phyloP scores from a whole-genome alignment of 2,113 vertebrate species.

The Micromys minutus region DNA sequence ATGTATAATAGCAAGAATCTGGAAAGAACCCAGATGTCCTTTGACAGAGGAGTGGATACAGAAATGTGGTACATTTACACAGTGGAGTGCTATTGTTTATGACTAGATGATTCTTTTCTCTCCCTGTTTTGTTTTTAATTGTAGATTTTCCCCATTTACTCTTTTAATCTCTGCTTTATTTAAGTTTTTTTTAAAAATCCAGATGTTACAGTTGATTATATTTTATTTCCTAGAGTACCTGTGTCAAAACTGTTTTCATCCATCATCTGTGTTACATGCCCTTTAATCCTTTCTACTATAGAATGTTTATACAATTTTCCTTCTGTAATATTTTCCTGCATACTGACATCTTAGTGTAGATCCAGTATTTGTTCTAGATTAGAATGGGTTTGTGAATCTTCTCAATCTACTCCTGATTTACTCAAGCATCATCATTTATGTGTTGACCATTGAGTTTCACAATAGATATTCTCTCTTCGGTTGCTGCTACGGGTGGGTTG shows the following conservation, averaged over 20 bases:
- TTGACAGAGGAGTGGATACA: too few species aligned
- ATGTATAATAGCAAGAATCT: too few species aligned
- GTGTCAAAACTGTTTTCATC: constrained; percentile 48
- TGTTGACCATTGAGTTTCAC: constrained; percentile 16
- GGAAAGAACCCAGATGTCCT: too few species aligned
- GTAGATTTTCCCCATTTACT: constrained; percentile 36
- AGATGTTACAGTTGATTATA: constrained; percentile 25
- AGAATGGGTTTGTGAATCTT: neutral
- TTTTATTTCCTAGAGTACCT: constrained; percentile 48
- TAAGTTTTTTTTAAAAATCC: constrained; percentile 53
- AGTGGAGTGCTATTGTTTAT: constrained; percentile 20
- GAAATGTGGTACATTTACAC: too few species aligned
- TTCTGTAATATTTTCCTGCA: constrained; percentile 11
- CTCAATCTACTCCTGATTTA: neutral
- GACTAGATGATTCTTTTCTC: constrained; percentile 18
- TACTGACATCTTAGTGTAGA: neutral
- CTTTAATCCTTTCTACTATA: constrained; percentile 24
- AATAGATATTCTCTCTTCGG: neutral
- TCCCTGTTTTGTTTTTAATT: neutral
- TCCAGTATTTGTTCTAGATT: constrained; percentile 4
- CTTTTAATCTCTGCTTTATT: constrained; percentile 17
- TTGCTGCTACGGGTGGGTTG: neutral
- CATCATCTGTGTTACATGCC: constrained; percentile 17
- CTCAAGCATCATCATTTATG: neutral
- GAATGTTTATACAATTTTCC: constrained; percentile 23